Evolutionary conservation across 2,888 invertebrate species (phyloP), one percentile per base, ranked within the genome.

Genomic region (Catocala sponsa): DNA sequence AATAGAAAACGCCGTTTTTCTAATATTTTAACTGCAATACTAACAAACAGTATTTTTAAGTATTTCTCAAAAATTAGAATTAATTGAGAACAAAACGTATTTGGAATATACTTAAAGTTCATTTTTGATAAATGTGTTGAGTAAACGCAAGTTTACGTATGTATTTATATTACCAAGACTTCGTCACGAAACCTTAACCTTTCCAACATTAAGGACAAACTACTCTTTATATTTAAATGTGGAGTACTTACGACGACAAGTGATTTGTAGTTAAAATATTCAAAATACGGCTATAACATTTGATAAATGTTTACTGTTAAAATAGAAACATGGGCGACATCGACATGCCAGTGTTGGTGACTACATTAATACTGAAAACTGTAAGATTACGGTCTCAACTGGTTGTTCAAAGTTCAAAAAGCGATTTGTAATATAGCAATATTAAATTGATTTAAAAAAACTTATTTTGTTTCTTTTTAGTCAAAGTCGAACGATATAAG

Each of bases 361-460:
- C 46, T 54, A 63, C 64, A 60, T 64, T 66, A 64, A 59, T 68
- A 66, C 78, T 68, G 75, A 83, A 81, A 82, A 82, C 76, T 84
- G 78, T 85, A 83, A 85, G 85, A 80, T 81, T 84, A 81, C 86
- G 83, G 86, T 90, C 85, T 88, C 86, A 85, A 86, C 88, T 87
- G 90, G 86, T 88, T 89, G 91, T 90, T 90, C 84, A 88, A 89
- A 88, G 89, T 90, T 91, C 88, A 90, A 91, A 87, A 88, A 82
- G 85, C 88, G 87, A 91, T 91, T 91, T 91, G 90, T 91, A 91
- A 88, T 86, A 89, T 91, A 91, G 90, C 84, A 85, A 90, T 88
- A 91, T 90, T 90, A 91, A 91, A 91, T 91, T 90, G 87, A 90
- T 89, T 83, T 84, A 71, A 87, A 87, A 85, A 59, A 46, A 50